Evolutionary conservation across 2,797 vertebrate genomes (phyloP).

Genomic region (Muraenolepis orangiensis): DNA sequence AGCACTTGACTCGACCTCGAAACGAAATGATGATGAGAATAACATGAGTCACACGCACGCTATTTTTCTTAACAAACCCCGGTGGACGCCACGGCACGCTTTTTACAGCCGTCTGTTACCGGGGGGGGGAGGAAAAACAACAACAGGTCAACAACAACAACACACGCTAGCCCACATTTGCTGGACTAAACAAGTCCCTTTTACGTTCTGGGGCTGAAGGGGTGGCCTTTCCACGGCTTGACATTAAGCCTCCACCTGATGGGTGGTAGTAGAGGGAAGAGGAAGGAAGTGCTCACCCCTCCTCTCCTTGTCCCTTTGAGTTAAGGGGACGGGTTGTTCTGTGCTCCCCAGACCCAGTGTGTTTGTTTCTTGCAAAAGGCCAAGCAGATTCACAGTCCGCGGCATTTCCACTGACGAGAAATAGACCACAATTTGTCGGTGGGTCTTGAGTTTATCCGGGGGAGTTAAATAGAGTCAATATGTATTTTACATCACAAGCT

Average conservation of each 20-base stretch:
- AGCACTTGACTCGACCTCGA: slow-evolving; percentile 1
- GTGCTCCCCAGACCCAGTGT: slow-evolving; percentile 27
- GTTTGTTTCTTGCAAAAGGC: slow-evolving; percentile 35
- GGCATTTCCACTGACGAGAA: not conserved
- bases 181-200: slow-evolving; percentile 36
- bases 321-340: slow-evolving; percentile 32
- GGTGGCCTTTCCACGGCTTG: slow-evolving; percentile 54
- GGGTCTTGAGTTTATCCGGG: not conserved
- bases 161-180: slow-evolving; percentile 52
- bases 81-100: not conserved
- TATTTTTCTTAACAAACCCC: slow-evolving; percentile 9
- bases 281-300: slow-evolving; percentile 40
- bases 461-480: not conserved
- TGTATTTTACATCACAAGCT: not conserved
- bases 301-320: slow-evolving; percentile 55
- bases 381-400: slow-evolving; percentile 1
- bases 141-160: not conserved
- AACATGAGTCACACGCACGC: slow-evolving; percentile 2
- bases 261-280: slow-evolving; percentile 32
- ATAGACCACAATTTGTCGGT: not conserved
- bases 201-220: slow-evolving; percentile 16
- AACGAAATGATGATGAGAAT: not conserved
- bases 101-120: not conserved
- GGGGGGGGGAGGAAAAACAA: not conserved
- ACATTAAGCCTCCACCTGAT: slow-evolving; percentile 57